phyloP scores from a whole-genome alignment of 2,113 vertebrate species.

The Suricata suricatta region DNA sequence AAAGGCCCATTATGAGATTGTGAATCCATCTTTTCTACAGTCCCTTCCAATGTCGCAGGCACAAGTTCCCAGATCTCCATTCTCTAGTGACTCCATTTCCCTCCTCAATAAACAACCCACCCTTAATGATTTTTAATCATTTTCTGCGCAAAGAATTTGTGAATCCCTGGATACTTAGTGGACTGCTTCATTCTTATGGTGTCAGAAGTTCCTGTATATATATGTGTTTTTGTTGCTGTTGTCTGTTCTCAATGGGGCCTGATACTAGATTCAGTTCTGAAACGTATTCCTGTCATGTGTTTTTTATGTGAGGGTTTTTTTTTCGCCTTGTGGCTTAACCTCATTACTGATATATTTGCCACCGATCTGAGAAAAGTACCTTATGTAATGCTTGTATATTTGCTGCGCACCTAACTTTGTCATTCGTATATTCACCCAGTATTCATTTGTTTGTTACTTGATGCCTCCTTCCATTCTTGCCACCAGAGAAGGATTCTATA shows the following conservation, averaged over 20 bases:
- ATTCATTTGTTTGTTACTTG: not conserved
- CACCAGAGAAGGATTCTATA: not conserved
- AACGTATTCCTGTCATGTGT: not conserved
- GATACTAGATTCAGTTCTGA: not conserved
- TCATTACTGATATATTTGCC: not conserved
- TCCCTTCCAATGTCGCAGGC: conserved; percentile 21
- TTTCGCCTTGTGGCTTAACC: not conserved
- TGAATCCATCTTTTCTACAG: conserved; percentile 1
- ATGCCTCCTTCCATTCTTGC: not conserved
- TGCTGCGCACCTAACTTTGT: not conserved
- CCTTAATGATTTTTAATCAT: conserved; percentile 52
- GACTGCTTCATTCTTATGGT: not conserved
- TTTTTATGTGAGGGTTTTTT: not conserved
- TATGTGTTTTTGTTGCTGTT: not conserved
- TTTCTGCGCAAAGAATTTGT: conserved; percentile 48
- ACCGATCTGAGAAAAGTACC: not conserved
- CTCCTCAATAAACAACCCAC: conserved; percentile 21
- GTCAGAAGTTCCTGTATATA: not conserved
- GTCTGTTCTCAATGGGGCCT: not conserved
- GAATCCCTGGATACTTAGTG: not conserved
- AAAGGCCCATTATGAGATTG: not conserved
- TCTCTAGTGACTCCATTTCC: conserved; percentile 23
- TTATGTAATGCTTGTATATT: not conserved
- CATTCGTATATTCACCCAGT: not conserved
- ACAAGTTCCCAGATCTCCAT: not conserved